Percentiles rank a stretch among this genome's conserved stretches.
Conservation (phyloP, 2,797 vertebrate species). For the Etheostoma perlongum region DNA sequence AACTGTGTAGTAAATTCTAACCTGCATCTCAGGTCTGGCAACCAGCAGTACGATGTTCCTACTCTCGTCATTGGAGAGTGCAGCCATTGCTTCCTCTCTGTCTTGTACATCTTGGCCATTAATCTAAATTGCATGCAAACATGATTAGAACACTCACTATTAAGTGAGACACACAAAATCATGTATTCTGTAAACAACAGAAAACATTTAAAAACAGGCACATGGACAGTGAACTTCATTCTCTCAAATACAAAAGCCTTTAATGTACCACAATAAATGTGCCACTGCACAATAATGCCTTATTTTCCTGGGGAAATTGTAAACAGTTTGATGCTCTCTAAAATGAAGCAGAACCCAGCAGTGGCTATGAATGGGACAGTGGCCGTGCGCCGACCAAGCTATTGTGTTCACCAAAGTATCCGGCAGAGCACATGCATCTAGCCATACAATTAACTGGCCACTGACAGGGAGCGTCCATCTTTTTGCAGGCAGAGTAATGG, state of each 20-base stretch:
- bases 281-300: constrained; percentile 53
- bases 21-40: constrained; percentile 94
- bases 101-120: constrained; percentile 96
- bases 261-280: constrained; percentile 45
- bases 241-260: constrained; percentile 27
- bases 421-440: constrained; percentile 92
- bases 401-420: constrained; percentile 90
- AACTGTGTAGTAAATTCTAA: constrained; percentile 67
- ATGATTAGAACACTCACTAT: constrained; percentile 29
- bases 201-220: neutral
- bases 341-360: constrained; percentile 78
- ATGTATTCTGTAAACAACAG: constrained; percentile 1
- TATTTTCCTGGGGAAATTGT: constrained; percentile 81
- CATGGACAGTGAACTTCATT: constrained; percentile 12
- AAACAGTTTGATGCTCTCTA: constrained; percentile 84
- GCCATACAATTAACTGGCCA: constrained; percentile 95
- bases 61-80: constrained; percentile 91
- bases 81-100: constrained; percentile 92
- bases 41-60: constrained; percentile 92
- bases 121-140: constrained; percentile 89
- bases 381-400: constrained; percentile 84
- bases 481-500: constrained; percentile 94
- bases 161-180: constrained; percentile 51
- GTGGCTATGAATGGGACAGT: constrained; percentile 89
- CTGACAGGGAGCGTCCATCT: constrained; percentile 97